Evolutionary conservation across 2,797 vertebrate genomes (phyloP).

Genomic region (Enteromius trimaculatus): DNA sequence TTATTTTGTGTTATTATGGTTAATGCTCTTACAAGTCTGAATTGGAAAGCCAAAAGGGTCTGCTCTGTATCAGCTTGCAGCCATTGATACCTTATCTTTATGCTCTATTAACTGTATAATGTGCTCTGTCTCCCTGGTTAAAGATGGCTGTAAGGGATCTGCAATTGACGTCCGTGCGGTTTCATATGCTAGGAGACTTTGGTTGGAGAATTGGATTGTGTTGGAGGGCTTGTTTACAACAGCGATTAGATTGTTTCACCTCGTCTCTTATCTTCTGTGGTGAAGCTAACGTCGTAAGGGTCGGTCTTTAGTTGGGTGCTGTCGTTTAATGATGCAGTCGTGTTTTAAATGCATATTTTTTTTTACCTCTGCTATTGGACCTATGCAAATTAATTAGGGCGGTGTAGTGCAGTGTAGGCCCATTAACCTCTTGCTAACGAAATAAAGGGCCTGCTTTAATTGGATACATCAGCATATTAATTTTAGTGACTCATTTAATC

Average conservation of each 20-base stretch:
- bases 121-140: constrained; percentile 44
- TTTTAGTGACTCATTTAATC: constrained; percentile 38
- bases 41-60: constrained; percentile 46
- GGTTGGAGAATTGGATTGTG: constrained; percentile 49
- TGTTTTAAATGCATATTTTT: background rate
- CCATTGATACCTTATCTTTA: constrained; percentile 44
- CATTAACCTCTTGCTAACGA: constrained; percentile 27
- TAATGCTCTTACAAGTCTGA: constrained; percentile 44
- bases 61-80: constrained; percentile 49
- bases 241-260: constrained; percentile 45
- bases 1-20: constrained; percentile 54
- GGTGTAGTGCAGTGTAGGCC: background rate
- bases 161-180: constrained; percentile 41
- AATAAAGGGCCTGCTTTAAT: constrained; percentile 36
- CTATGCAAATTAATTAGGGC: constrained; percentile 10
- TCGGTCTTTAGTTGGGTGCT: background rate
- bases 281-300: constrained; percentile 30
- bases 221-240: constrained; percentile 43
- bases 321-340: constrained; percentile 6
- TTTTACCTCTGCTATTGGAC: background rate
- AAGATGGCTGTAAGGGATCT: constrained; percentile 44
- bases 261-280: constrained; percentile 44
- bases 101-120: constrained; percentile 49
- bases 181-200: constrained; percentile 30
- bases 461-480: constrained; percentile 18